Base-by-base conservation (phyloP, 2,888 invertebrate species). In the Phyllotreta striolata region DNA sequence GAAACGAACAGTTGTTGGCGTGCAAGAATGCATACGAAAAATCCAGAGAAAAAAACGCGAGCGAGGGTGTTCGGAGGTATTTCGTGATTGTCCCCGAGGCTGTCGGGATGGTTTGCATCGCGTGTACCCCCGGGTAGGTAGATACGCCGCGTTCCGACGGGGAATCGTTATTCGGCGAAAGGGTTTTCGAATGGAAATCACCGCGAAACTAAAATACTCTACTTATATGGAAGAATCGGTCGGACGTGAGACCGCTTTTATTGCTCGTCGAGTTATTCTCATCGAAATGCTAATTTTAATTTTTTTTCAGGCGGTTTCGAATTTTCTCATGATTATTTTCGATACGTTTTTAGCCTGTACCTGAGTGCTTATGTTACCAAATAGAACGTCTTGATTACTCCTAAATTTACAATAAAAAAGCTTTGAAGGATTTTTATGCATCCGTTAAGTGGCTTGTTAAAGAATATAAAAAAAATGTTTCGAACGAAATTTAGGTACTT, bases 1-100 rank as follows among this genome's bases (percentile, higher is more conserved):
- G 24, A 24, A 24, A 24, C 24, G 24, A 24, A 24, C 24, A 24
- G 51, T 51, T 13, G 59, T 39, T 59, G 51, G 58, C 63, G 63
- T 59, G 54, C 39, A 54, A 57, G 63, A 63, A 63, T 63, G 43
- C 58, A 41, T 43, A 14, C 40, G 40, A 58, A 59, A 63, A 59
- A 63, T 24, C 24, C 24, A 24, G 24, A 24, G 4, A 24, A 24
- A 24, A 24, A 24, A n/a, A n/a, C n/a, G 59, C 59, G 59, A 63
- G 63, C 59, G 63, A 63, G 63, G 63, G 63, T 58, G 63, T 63
- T 63, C 37, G 10, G 35, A 55, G 55, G 58, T 63, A 56, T 63
- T 24, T 63, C 63, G 63, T 63, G 63, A 63, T 40, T 63, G 40
- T 54, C 52, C 58, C 54, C 35, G 10, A 40, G 54, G 63, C 59